Base-by-base conservation (phyloP, 2,113 vertebrate species). In the Dipodomys spectabilis region DNA sequence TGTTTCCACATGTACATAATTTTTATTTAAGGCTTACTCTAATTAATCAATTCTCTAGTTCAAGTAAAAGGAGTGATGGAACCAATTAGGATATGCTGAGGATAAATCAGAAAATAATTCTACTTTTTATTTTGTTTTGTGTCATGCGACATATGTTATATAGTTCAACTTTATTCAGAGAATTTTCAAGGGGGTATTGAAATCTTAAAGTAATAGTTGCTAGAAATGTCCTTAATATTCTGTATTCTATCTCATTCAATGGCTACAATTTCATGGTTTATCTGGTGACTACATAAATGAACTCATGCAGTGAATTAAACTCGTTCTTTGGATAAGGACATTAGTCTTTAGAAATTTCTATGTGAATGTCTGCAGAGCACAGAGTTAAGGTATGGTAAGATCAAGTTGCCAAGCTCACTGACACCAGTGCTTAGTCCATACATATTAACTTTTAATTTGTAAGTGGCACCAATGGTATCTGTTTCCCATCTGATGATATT, bases 51-150 rank as follows among this genome's bases (percentile, higher is more conserved):
- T 60, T 1, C 22, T 44, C 7, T 62, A 74, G 28, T 74, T 7
- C 13, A 79, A 45, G 19, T 57, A 90, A 80, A 71, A 28, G 0
- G 18, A 69, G 1, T 6, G 45, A 8, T 69, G 19, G n/a, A 8
- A 73, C 9, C 23, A 86, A 86, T 73, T 84, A 62, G 2, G 81
- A 18, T 62, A 64, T 75, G 60, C 19, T 1, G 65, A 60, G 32
- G 28, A 81, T 22, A 82, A 86, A 86, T 88, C 28, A 27, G 20
- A 74, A 57, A 86, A 74, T 60, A 53, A 25, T 85, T 32, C 83
- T 86, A 64, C 23, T 91, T 91, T 77, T n/a, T 82, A 65, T 89
- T 83, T 82, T 44, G 91, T 64, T 82, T 86, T 82, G 8, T 64
- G 18, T 86, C 92, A 27, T 2, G 71, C 0, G 30, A 81, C 23